Conservation (phyloP, 2,888 invertebrate genomes). For the Pammene fasciana region DNA sequence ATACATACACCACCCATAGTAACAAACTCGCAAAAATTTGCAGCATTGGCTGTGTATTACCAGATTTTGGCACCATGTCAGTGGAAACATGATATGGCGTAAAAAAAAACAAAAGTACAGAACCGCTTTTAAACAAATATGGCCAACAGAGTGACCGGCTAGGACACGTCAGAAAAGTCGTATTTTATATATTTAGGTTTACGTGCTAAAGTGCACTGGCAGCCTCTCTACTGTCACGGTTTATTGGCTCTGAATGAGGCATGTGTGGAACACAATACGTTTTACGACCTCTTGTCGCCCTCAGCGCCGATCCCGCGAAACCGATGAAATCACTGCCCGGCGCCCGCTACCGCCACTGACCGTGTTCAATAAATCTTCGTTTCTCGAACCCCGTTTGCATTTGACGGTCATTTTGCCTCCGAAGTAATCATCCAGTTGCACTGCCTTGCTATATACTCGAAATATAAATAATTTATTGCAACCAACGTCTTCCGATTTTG, state of each 20-base stretch:
- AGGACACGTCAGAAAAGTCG: no score
- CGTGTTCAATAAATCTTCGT: constrained; percentile 32
- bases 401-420: constrained; percentile 9
- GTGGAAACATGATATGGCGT: no score
- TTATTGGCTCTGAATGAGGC: constrained; percentile 36
- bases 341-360: constrained; percentile 27
- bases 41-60: no score
- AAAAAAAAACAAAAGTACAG: no score
- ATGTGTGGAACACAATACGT: constrained; percentile 9
- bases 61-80: no score
- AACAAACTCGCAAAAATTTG: no score
- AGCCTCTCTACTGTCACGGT: background rate
- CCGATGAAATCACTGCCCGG: constrained; percentile 38
- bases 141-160: no score
- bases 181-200: background rate
- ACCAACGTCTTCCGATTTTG: background rate
- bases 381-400: constrained; percentile 26
- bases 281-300: constrained; percentile 23
- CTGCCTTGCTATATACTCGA: background rate
- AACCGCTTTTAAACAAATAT: no score
- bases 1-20: no score
- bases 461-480: background rate
- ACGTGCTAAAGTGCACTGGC: background rate
- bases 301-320: constrained; percentile 13
- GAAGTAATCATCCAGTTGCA: constrained; percentile 2